Conservation (phyloP, 1,140 invertebrate genomes). For the Aphis gossypii region DNA sequence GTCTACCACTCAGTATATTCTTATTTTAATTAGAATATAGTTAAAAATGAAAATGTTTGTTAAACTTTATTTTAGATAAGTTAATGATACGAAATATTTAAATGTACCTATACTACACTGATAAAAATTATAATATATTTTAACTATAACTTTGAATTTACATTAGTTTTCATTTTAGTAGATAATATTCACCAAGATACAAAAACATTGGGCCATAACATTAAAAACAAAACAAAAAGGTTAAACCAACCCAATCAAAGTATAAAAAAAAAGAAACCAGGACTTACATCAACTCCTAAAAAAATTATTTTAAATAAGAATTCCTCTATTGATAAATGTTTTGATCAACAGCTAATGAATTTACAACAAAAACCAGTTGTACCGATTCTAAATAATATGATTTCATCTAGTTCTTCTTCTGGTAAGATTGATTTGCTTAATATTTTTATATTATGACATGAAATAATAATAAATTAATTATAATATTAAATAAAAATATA, state of each 20-base stretch:
- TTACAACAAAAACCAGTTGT: slow-evolving; percentile 8
- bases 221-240: slow-evolving; percentile 35
- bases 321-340: not conserved
- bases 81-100: no score
- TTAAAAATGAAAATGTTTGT: not conserved
- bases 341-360: slow-evolving; percentile 7
- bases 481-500: not conserved
- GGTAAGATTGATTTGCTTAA: not conserved
- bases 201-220: not conserved
- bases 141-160: not conserved
- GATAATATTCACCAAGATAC: not conserved
- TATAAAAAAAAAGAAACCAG: not conserved
- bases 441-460: not conserved
- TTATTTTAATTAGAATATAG: not conserved
- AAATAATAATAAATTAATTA: not conserved
- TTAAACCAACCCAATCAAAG: not conserved
- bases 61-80: not conserved
- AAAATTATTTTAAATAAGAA: slow-evolving; percentile 2
- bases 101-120: not conserved
- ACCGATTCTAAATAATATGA: not conserved
- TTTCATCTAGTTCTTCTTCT: not conserved
- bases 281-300: slow-evolving; percentile 16
- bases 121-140: not conserved
- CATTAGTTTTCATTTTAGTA: not conserved
- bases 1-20: no score